Evolutionary conservation across 2,888 invertebrate genomes (phyloP).

Genomic region (Aplocera efformata): DNA sequence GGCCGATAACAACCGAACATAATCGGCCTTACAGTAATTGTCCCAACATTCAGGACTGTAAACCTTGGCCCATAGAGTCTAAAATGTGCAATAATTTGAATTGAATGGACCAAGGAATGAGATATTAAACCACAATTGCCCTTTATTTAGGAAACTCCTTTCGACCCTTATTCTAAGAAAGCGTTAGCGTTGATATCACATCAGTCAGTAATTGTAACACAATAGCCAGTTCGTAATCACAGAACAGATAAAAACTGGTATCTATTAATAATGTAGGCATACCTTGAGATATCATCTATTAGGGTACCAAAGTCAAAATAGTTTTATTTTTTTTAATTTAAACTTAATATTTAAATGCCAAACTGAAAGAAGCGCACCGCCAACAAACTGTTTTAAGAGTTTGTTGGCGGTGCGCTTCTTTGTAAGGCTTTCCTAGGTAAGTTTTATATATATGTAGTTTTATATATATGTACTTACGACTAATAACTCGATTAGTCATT

Average conservation of each 20-base stretch:
- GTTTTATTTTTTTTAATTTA: too few relatives aligned
- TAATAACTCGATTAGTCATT: too few relatives aligned
- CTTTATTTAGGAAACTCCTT: slow-evolving; percentile 54
- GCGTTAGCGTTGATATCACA: slow-evolving; percentile 29
- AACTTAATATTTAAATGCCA: too few relatives aligned
- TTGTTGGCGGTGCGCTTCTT: too few relatives aligned
- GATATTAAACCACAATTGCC: slow-evolving; percentile 49
- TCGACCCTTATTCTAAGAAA: slow-evolving; percentile 41
- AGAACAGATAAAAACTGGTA: slow-evolving; percentile 28
- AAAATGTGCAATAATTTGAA: slow-evolving; percentile 29
- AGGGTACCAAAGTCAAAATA: too few relatives aligned
- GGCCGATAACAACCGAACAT: slow-evolving; percentile 43
- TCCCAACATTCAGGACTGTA: slow-evolving; percentile 35
- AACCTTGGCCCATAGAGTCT: slow-evolving; percentile 31
- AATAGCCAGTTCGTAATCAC: slow-evolving; percentile 34
- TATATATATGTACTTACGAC: too few relatives aligned
- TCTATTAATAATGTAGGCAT: not conserved
- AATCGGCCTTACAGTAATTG: slow-evolving; percentile 37
- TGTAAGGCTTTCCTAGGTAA: too few relatives aligned
- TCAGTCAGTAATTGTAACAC: too few relatives aligned
- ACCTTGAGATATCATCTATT: too few relatives aligned
- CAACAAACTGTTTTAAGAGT: too few relatives aligned
- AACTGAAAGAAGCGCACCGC: too few relatives aligned
- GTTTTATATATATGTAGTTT: too few relatives aligned
- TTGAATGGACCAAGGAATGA: slow-evolving; percentile 43